Base-by-base conservation (phyloP, 2,797 vertebrate genomes). In the Lateolabrax maculatus region DNA sequence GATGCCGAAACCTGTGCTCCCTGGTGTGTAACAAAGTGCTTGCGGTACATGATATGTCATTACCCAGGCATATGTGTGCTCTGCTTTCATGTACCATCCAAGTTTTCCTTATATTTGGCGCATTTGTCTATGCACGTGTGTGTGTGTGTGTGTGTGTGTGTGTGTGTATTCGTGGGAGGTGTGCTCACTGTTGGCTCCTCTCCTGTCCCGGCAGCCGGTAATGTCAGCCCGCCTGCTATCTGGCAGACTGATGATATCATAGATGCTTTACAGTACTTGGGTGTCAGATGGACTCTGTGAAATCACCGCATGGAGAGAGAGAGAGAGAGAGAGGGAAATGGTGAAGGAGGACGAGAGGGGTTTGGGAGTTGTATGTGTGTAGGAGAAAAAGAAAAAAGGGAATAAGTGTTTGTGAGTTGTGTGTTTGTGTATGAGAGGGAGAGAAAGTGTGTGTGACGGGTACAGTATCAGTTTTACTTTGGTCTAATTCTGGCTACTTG, bases 401-500 rank as follows among this genome's bases (percentile, higher is more conserved):
- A 60, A 57, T 60, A 6, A 21, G 36, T 15, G 23, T 73, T 21
- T 77, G 48, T 49, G n/a, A 23, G 70, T 56, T 80, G 64, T 72
- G 19, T 55, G 63, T 52, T 49, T 61, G 58, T 73, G 29, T 80
- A 13, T 75, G 58, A 64, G 76, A 68, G 34, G 25, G 60, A 9
- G 53, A 60, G 58, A 48, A 66, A 60, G 63, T 64, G 55, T 64
- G 55, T 75, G 72, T 65, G 85, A 61, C 58, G 84, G 71, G 77
- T 84, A 83, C 77, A 65, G 83, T 84, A 88, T 92, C 91, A 86
- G 77, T 77, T 92, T 82, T 51, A 84, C 87, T 88, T 77, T 57
- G 23, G 81, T 91, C 90, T 94, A 93, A 93, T 83, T 94, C 84
- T 78, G 89, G 84, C 88, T 72, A 52, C 51, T 37, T 64, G 87